Evolutionary conservation across 2,797 vertebrate genomes (phyloP).

Genomic region (Darevskia mixta): DNA sequence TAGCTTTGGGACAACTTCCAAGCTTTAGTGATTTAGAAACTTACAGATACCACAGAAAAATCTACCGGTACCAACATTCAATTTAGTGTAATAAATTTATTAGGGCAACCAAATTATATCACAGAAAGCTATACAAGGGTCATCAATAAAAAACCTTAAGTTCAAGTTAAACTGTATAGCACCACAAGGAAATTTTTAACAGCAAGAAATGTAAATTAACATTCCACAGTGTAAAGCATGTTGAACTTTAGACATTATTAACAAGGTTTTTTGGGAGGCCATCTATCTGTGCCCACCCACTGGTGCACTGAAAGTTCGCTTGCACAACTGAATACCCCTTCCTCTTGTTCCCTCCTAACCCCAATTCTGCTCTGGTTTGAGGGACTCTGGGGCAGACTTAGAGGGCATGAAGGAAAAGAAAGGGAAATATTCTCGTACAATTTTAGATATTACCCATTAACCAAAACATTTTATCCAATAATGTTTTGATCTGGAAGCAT

Average conservation of each 20-base stretch:
- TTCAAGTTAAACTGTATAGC: not conserved
- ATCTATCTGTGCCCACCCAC: no score
- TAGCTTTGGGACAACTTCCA: not conserved
- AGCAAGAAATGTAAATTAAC: not conserved
- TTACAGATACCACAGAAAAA: not conserved
- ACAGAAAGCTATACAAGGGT: not conserved
- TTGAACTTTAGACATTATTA: slow-evolving; percentile 4
- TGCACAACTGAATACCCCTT: no score
- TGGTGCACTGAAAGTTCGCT: no score
- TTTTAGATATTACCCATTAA: not conserved
- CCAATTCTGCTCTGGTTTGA: no score
- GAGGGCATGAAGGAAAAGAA: no score
- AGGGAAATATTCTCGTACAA: no score
- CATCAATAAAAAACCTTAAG: not conserved
- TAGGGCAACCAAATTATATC: no score
- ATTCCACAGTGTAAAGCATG: not conserved
- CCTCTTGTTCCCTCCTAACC: no score
- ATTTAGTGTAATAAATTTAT: no score
- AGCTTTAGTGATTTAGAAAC: not conserved
- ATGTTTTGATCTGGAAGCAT: not conserved
- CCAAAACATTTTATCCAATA: not conserved
- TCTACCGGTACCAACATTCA: no score
- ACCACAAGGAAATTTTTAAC: not conserved
- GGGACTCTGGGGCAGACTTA: no score
- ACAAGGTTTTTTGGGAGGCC: not conserved